Conservation (phyloP, 2,797 vertebrate genomes). For the Sebastes jordani region DNA sequence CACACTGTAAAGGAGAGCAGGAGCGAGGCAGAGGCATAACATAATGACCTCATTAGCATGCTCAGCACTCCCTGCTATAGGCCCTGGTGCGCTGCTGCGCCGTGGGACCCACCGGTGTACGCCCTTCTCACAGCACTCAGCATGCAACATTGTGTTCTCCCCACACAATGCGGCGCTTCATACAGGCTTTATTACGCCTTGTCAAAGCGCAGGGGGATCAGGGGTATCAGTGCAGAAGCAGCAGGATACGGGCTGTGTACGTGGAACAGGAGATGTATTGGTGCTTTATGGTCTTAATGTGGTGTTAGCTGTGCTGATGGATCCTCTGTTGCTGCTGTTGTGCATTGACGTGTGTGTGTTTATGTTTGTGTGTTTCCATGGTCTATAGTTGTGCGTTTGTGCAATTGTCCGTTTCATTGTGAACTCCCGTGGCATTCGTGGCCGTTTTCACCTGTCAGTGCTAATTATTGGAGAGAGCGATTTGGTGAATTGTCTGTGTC, state of each 20-base stretch:
- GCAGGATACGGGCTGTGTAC: slow-evolving; percentile 63
- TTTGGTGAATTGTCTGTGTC: slow-evolving; percentile 48
- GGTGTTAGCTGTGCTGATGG: slow-evolving; percentile 64
- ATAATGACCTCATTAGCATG: slow-evolving; percentile 90
- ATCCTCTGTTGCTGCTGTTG: slow-evolving; percentile 51
- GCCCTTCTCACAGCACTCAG: slow-evolving; percentile 85
- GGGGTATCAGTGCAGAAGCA: slow-evolving; percentile 72
- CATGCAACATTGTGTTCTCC: slow-evolving; percentile 82
- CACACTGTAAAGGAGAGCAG: slow-evolving; percentile 78
- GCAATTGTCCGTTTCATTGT: slow-evolving; percentile 62
- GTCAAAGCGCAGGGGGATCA: slow-evolving; percentile 80
- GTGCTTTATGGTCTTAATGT: slow-evolving; percentile 77
- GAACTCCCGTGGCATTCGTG: slow-evolving; percentile 59
- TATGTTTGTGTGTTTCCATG: slow-evolving; percentile 21
- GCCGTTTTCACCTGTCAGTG: slow-evolving; percentile 74
- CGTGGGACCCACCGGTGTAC: slow-evolving; percentile 83
- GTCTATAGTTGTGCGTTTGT: slow-evolving; percentile 37
- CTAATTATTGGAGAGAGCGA: slow-evolving; percentile 64
- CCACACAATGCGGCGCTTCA: slow-evolving; percentile 83
- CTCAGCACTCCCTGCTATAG: slow-evolving; percentile 81
- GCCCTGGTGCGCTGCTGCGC: slow-evolving; percentile 81
- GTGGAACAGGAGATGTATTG: slow-evolving; percentile 65
- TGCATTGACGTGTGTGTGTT: slow-evolving; percentile 37
- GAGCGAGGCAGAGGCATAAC: slow-evolving; percentile 75
- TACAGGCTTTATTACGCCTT: slow-evolving; percentile 82